Conservation (phyloP, 92 coral and sea anemone species). For the Parazoanthus swiftii region DNA sequence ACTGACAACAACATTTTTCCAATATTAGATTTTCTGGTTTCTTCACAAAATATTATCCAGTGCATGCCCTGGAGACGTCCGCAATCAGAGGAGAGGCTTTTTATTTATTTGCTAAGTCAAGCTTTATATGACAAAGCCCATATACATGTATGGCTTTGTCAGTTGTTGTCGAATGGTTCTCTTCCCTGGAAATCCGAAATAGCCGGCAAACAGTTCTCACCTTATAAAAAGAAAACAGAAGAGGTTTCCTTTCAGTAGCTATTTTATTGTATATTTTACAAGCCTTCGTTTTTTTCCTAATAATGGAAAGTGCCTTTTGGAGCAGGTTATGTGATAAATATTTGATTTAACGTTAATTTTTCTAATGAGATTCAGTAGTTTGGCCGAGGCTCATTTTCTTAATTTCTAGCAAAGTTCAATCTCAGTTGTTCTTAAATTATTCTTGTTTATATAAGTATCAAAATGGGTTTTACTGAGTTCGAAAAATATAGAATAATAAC, state of each 20-base stretch:
- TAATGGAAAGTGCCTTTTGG: too few species aligned
- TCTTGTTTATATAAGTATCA: too few species aligned
- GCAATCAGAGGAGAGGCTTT: background rate
- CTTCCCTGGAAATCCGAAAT: background rate
- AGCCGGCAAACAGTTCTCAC: too few species aligned
- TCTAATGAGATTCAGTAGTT: too few species aligned
- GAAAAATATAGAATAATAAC: too few species aligned
- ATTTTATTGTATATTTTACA: background rate
- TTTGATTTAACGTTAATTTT: too few species aligned
- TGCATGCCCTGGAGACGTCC: background rate
- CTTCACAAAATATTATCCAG: background rate
- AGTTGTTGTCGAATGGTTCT: background rate
- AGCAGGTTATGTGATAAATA: too few species aligned
- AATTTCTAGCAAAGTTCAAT: too few species aligned
- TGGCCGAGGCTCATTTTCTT: too few species aligned
- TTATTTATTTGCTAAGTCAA: background rate
- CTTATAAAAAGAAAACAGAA: too few species aligned
- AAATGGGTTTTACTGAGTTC: too few species aligned
- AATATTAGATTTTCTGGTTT: background rate
- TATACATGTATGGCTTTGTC: background rate
- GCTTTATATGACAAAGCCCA: background rate
- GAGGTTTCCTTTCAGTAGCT: background rate
- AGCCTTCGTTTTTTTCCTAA: background rate
- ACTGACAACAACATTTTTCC: background rate
- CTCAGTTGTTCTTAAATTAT: too few species aligned